Base-by-base conservation (phyloP, 2,113 vertebrate species). In the Phyllostomus hastatus region DNA sequence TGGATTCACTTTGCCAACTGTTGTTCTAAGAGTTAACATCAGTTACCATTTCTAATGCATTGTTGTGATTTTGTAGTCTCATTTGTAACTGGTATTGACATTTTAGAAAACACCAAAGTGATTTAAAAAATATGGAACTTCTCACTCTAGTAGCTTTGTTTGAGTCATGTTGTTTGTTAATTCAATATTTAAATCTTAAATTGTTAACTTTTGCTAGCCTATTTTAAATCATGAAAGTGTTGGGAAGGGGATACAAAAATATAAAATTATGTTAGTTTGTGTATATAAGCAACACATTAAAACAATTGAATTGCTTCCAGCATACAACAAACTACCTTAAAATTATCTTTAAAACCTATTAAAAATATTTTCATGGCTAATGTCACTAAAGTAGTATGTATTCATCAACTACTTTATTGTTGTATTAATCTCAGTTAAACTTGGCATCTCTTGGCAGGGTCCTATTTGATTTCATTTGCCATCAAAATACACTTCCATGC, bases 281-380 rank as follows among this genome's bases (percentile, higher is more conserved):
- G 38, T 96, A 86, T 95, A 96, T 95, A 93, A 84, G 82, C 19
- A 66, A 5, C 82, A 83, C 89, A 93, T 89, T 86, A 54, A 95
- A 96, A 97, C 70, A 85, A 96, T 69, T 70, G 46, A 78, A 86
- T 89, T 97, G 91, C 93, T 98, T 97, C 85, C 91, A 95, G 93
- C 82, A 90, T 93, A 97, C 96, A 98, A 97, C 93, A 91, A 33
- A 91, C 94, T 96, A 96, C 97, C 97, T 97, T 98, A 84, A 91
- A 90, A 96, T 95, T 91, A 76, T 83, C 59, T 89, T 96, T 86
- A 80, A 96, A 93, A 72, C 88, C 69, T 79, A 75, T 89, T 94
- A 75, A 88, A 38, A 96, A 69, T 92, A 66, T 89, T 93, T 94
- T 87, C 82, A 50, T 96, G 82, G 89, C 73, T 94, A 70, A 81